Evolutionary conservation across 1,140 invertebrate genomes (phyloP), one percentile per base, ranked within the genome.

Genomic region (Wasmannia auropunctata): DNA sequence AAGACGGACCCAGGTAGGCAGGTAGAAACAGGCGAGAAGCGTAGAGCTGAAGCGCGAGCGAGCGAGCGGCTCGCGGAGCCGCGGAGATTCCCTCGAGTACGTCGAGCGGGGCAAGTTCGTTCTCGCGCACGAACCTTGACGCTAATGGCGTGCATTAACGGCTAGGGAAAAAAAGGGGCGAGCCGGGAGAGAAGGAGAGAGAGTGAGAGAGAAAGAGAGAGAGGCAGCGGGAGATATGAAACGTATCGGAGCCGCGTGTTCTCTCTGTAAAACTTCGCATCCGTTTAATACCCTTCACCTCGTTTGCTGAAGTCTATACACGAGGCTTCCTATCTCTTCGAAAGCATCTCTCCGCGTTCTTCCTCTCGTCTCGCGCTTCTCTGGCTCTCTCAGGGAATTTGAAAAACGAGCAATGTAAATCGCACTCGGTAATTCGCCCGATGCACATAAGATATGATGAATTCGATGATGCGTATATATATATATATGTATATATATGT

Each of bases 71-170:
- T 83, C 85, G 88, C 86, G 89, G 80, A 77, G 58, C 79, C 85
- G 88, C 86, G 89, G 80, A 77, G 58, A 92, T 92, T 91, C 89
- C 88, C 86, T 70, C 84, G 81, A 85, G 90, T 91, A 83, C 87
- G 90, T 90, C 85, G 79, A 89, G 79, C 86, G 62, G 43, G 43
- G 62, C 77, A 22, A 63, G 56, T 80, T 90, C 81, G 70, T 84
- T 89, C 90, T 85, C 87, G 86, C 72, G 88, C 93, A 91, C 90
- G 88, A 92, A 93, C 93, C 92, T 93, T 93, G 90, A 93, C 93
- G 92, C 87, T 93, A 93, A 94, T 93, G 90, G 92, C 92, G 93
- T 93, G 91, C 91, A 93, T 94, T 93, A 80, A 93, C 90, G 87
- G 90, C 88, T 93, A 92, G 92, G 92, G 92, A 91, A 93, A 93